Conservation (phyloP, 2,113 vertebrate species). For the Synchiropus splendidus region DNA sequence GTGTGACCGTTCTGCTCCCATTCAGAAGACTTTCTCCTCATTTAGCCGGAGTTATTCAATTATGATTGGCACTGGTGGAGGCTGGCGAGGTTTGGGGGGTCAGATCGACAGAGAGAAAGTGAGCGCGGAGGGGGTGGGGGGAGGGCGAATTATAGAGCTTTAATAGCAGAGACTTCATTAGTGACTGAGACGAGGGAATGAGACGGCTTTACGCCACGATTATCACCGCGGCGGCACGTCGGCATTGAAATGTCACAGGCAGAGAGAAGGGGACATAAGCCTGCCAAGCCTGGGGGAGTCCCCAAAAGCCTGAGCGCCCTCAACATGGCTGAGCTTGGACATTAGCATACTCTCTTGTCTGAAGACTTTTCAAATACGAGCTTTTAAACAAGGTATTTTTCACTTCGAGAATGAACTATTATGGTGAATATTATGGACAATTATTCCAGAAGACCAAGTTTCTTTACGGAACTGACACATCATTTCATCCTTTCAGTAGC, state of each 20-base stretch:
- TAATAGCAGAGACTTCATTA: slow-evolving; percentile 61
- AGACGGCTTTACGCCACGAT: slow-evolving; percentile 53
- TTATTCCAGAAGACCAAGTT: no score
- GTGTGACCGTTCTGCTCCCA: slow-evolving; percentile 55
- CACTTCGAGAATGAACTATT: no score
- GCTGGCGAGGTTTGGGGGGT: slow-evolving; percentile 10
- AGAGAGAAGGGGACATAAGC: slow-evolving; percentile 4
- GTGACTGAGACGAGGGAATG: slow-evolving; percentile 51
- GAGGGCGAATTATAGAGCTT: slow-evolving; percentile 54
- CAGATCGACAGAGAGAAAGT: slow-evolving; percentile 5
- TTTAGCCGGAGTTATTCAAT: slow-evolving; percentile 57
- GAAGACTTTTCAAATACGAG: no score
- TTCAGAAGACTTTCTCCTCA: slow-evolving; percentile 55
- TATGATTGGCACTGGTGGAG: slow-evolving; percentile 47
- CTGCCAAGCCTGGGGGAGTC: slow-evolving; percentile 44
- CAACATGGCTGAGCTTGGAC: no score
- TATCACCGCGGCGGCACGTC: slow-evolving; percentile 49
- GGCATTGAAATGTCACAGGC: slow-evolving; percentile 22
- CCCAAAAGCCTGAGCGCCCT: no score
- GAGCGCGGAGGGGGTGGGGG: slow-evolving; percentile 9
- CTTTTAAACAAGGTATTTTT: no score
- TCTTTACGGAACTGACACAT: no score
- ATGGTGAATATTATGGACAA: no score
- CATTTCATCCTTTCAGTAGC: no score
- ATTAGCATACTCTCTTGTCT: no score